Percentiles rank a stretch among this genome's conserved stretches.
Evolutionary conservation across 2,113 vertebrate species (phyloP).

Genomic region (Etheostoma cragini): DNA sequence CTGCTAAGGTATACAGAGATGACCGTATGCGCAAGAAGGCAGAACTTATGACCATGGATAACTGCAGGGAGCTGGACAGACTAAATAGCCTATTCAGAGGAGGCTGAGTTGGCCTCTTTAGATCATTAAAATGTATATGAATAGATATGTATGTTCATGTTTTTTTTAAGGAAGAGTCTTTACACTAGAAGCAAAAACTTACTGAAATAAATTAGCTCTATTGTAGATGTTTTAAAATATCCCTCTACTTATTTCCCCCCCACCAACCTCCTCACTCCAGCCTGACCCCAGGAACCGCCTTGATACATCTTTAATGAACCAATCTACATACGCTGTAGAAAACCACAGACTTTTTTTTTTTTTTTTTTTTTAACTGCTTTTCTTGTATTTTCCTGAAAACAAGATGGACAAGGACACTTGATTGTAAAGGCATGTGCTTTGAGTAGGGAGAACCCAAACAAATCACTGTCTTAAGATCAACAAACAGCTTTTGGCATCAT

Average conservation of each 20-base stretch:
- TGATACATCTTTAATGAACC: slow-evolving; percentile 54
- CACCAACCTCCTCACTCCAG: slow-evolving; percentile 40
- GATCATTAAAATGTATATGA: slow-evolving; percentile 67
- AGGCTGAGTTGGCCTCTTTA: slow-evolving; percentile 85
- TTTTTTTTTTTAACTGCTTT: slow-evolving; percentile 28
- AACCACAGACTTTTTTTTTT: background rate
- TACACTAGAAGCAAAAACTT: slow-evolving; percentile 69
- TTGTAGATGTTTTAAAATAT: slow-evolving; percentile 59
- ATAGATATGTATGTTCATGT: slow-evolving; percentile 78
- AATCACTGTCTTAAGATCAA: slow-evolving; percentile 45
- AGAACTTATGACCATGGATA: slow-evolving; percentile 95
- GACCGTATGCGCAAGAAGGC: slow-evolving; percentile 94
- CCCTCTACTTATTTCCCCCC: background rate
- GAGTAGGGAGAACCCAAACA: slow-evolving; percentile 37
- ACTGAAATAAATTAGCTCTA: slow-evolving; percentile 68
- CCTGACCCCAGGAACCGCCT: slow-evolving; percentile 58
- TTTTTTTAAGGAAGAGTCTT: slow-evolving; percentile 73
- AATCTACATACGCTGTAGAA: slow-evolving; percentile 45
- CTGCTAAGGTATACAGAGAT: slow-evolving; percentile 95
- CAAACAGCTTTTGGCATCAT: slow-evolving; percentile 46
- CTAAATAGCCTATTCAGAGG: slow-evolving; percentile 93
- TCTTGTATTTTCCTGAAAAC: slow-evolving; percentile 45
- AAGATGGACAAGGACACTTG: slow-evolving; percentile 62
- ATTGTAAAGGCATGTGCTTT: slow-evolving; percentile 63
- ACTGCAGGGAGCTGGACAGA: slow-evolving; percentile 95